Evolutionary conservation across 1,140 invertebrate species (phyloP), one percentile per base, ranked within the genome.

Genomic region (Scylla paramamosain): DNA sequence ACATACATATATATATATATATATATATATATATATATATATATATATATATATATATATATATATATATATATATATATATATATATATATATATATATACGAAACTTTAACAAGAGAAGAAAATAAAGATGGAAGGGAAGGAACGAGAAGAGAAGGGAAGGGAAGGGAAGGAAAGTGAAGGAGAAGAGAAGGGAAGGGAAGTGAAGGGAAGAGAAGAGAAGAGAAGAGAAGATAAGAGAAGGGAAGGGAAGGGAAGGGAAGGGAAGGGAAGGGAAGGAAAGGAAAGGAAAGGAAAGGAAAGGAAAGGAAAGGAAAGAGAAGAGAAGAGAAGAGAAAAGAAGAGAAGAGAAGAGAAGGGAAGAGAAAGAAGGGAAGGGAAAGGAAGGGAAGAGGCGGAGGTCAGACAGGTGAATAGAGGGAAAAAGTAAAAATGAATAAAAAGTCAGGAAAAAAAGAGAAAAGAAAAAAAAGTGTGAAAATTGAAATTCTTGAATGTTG

Each of bases 311-410:
- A 67, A 67, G 59, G 59, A 25, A 67, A 67, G 59, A 16, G 59
- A 14, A 67, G 59, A 16, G 20, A 67, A 67, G 59, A 16, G 20
- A 67, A 67, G 59, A 16, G 20, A 67, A 67, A 16, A 16, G 20
- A 14, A 67, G 59, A 77, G 67, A 20, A 7, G n/a, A 7, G 67
- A 20, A 1, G n/a, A n/a, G 67, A 20, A 20, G 2, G n/a, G 67
- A 20, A n/a, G 2, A 77, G 67, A 20, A 14, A 48, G 59, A n/a
- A n/a, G 25, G 67, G 67, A n/a, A 77, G 25, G 25, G 67, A n/a
- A 77, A n/a, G 67, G 67, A 77, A 77, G 67, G 67, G n/a, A 77
- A 77, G 67, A 77, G 67, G n/a, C 12, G n/a, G n/a, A 77, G n/a
- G 67, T n/a, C 7, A 59, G 52, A n/a, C 12, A 77, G 25, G 6